Evolutionary conservation across 1,140 invertebrate genomes (phyloP), one percentile per base, ranked within the genome.

Genomic region (Coelopa frigida): DNA sequence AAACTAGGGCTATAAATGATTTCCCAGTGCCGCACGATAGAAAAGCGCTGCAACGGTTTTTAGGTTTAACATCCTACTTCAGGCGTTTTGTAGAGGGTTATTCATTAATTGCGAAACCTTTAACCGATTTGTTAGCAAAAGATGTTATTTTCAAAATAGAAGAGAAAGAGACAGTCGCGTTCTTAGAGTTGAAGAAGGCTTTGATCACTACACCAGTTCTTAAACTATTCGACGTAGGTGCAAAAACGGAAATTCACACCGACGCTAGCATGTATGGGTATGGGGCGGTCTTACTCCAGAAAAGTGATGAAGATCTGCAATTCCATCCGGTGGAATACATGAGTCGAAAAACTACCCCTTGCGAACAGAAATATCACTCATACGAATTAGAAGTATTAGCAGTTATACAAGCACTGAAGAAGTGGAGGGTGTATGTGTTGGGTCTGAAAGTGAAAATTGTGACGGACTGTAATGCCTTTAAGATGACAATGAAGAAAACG

Each of bases 401-500:
- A 3, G 39, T 61, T 7, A 38, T 61, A 17, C 36, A 52, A 21
- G 52, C 50, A 5, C 21, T 60, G n/a, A 55, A 49, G 32, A 56
- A 56, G 21, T 58, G 52, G 32, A 49, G 54, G 48, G 49, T 61
- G 18, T 77, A 72, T 55, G 51, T 77, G 14, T 53, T 68, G 27
- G 66, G 66, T 23, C 67, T 46, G 5, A 40, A 60, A 24, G 68
- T 72, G 40, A 61, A 67, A 35, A 64, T 75, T 8, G 52, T 61
- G 14, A 61, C 54, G 2, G 59, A 58, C 49, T 66, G 57, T 26
- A 49, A 54, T 21, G 40, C 46, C 5, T 49, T 51, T 15, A 26
- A 15, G 6, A 42, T 18, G 45, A 50, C 35, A 11, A 41, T 48
- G 21, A 44, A 48, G 22, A 49, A 52, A 38, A 23, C 38, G 12